phyloP scores from a whole-genome alignment of 2,888 invertebrate genomes.

The Dichetophora obliterata region DNA sequence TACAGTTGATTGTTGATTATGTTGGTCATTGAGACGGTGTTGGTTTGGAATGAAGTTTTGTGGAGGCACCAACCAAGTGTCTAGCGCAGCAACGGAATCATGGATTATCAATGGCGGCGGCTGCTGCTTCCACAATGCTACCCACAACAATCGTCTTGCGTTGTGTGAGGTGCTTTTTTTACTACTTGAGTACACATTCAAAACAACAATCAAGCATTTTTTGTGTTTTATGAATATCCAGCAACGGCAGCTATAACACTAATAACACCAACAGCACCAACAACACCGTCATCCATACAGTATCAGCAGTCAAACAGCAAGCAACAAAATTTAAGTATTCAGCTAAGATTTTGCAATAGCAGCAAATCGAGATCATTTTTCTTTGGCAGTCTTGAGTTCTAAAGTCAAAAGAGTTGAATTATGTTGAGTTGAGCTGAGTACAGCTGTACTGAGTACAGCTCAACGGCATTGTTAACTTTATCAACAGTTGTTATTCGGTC shows the following conservation, averaged over 20 bases:
- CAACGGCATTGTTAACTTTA: no score
- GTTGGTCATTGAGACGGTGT: background rate
- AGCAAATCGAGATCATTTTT: background rate
- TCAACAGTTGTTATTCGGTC: no score
- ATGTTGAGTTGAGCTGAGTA: no score
- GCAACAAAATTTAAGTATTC: background rate
- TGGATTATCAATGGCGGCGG: background rate
- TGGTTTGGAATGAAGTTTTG: constrained; percentile 21
- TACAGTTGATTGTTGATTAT: background rate
- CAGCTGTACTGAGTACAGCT: no score
- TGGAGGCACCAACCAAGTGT: background rate
- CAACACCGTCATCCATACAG: background rate
- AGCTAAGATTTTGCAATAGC: background rate
- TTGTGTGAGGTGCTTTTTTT: background rate
- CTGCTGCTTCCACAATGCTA: background rate
- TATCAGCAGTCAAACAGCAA: background rate
- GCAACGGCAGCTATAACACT: constrained; percentile 12
- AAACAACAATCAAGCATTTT: background rate
- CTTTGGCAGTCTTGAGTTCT: background rate
- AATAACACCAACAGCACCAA: background rate
- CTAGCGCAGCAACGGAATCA: background rate
- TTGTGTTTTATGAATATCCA: constrained; percentile 23
- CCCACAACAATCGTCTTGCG: background rate
- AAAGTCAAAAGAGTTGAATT: no score
- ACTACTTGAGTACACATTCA: background rate